Evolutionary conservation across 1,140 invertebrate genomes (phyloP), one percentile per base, ranked within the genome.

Genomic region (Macrotrachela quadricornifera): DNA sequence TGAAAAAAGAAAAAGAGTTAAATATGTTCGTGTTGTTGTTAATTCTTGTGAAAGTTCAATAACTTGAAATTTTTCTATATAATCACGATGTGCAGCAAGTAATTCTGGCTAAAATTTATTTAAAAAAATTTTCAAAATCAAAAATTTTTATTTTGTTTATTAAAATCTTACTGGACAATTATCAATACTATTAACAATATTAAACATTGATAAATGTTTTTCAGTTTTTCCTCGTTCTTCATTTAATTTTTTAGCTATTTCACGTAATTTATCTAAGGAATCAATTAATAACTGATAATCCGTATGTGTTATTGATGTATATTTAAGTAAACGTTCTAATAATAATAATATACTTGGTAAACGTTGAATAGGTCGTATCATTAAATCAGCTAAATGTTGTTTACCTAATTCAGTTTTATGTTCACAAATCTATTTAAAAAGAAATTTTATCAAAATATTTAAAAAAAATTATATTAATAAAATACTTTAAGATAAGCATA

Each of bases 101-200:
- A 92, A 68, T 62, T 86, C 12, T 80, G 85, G 78, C 76, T 82
- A 67, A 48, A 68, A 2, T 4, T 44, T 4, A 44, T 3, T 4
- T 44, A 44, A 44, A 44, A 59, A 57, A 60, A 56, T 54, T 40
- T 49, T 36, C 49, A 55, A 59, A 49, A 52, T 55, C 15, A n/a
- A n/a, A n/a, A n/a, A n/a, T n/a, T n/a, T n/a, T n/a, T n/a, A n/a
- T n/a, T n/a, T n/a, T n/a, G n/a, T n/a, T n/a, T 17, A 14, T 39
- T 8, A n/a, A 30, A 4, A 38, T 3, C n/a, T 13, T 15, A 40
- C 43, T 44, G 90, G 88, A 72, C 87, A 94, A 62, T 88, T 86
- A 63, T 95, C 87, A 62, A 96, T 94, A 65, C 94, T 86, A 69
- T 94, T 88, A 68, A 91, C 85, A 54, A 94, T 87, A 70, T 92